A percentile compares a stretch with the other conserved stretches of the same genome.
Conservation (phyloP, 2,797 vertebrate genomes). For the Smutsia temminckii region DNA sequence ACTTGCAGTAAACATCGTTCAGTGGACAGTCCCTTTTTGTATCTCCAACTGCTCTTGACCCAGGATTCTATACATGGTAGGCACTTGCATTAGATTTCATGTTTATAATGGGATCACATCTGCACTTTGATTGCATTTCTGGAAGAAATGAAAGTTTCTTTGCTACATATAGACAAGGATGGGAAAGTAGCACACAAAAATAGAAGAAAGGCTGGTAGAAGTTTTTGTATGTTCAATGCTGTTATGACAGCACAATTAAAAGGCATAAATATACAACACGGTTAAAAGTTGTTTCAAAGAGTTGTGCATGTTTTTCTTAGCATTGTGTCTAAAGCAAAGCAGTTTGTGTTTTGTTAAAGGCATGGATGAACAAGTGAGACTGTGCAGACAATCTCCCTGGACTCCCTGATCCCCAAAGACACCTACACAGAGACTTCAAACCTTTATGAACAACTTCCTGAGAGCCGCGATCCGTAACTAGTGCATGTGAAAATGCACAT, state of each 20-base stretch:
- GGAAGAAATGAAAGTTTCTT: constrained; percentile 31
- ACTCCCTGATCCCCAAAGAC: background rate
- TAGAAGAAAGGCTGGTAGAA: background rate
- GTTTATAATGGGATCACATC: background rate
- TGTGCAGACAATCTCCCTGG: background rate
- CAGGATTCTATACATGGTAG: background rate
- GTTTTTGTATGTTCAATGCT: background rate
- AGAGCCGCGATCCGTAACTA: background rate
- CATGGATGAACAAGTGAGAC: background rate
- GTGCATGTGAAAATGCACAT: background rate
- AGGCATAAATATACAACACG: background rate
- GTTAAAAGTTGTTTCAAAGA: constrained; percentile 39
- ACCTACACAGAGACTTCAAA: background rate
- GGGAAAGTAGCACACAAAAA: background rate
- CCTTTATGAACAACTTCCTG: background rate
- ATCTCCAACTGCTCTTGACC: background rate
- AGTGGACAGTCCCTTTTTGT: background rate
- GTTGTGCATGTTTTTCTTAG: background rate
- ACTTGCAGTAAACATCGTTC: accelerated
- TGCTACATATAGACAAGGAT: background rate
- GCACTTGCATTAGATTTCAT: background rate
- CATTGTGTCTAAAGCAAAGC: background rate
- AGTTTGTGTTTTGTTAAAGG: background rate
- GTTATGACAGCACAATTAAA: background rate
- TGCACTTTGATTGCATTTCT: background rate